Evolutionary conservation across 2,113 vertebrate genomes (phyloP).

Genomic region (Illadopsis cleaveri): DNA sequence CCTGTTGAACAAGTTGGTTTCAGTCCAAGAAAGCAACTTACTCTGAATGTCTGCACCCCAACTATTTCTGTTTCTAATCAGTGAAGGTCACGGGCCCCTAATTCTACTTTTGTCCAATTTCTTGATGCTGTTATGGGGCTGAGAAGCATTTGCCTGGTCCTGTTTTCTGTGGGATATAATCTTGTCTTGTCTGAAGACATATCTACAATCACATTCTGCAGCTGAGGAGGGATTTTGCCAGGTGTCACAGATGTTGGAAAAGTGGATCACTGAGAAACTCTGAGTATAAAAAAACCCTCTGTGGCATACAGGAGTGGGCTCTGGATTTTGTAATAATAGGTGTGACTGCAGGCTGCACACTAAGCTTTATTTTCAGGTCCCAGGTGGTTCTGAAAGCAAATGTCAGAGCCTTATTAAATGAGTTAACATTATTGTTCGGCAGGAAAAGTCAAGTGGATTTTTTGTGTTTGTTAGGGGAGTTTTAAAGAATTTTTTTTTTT

Average conservation of each 20-base stretch:
- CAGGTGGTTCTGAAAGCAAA: slow-evolving; percentile 27
- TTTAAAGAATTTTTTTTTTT: neutral
- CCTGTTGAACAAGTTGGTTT: neutral
- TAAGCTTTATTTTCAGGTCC: slow-evolving; percentile 20
- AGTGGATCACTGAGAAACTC: neutral
- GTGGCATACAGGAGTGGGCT: neutral
- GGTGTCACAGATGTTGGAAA: neutral
- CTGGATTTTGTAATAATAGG: neutral
- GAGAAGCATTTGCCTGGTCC: too few species aligned
- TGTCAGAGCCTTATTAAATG: slow-evolving; percentile 37
- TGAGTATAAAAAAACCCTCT: neutral
- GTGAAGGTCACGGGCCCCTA: neutral
- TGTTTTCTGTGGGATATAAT: too few species aligned
- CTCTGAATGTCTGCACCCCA: neutral
- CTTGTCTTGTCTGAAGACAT: neutral
- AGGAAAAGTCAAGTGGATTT: neutral
- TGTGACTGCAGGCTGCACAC: neutral
- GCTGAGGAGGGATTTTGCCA: neutral
- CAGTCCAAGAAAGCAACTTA: neutral
- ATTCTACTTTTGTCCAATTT: neutral
- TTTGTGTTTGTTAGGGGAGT: neutral
- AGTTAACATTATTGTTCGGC: slow-evolving; percentile 29
- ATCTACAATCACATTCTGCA: accelerated
- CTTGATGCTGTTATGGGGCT: neutral
- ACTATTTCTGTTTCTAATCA: neutral